Evolutionary conservation across 2,888 invertebrate genomes (phyloP).

Genomic region (Mythimna pallens): DNA sequence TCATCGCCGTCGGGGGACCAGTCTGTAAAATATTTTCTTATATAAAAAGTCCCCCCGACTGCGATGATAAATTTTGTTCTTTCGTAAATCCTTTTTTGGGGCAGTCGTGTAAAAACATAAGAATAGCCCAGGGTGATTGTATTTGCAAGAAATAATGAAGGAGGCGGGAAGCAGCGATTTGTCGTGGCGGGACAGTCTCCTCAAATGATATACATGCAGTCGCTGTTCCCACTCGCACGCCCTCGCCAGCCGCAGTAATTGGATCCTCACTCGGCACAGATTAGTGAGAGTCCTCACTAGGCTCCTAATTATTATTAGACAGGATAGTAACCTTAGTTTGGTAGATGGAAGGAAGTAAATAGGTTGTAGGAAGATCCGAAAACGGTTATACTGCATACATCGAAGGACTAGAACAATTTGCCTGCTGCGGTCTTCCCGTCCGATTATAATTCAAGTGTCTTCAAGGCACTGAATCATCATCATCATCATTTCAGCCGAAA

Average conservation of each 20-base stretch:
- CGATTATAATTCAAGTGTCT: too few species aligned
- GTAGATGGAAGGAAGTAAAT: neutral
- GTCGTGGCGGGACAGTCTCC: conserved; percentile 56
- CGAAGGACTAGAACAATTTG: too few species aligned
- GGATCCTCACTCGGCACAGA: conserved; percentile 34
- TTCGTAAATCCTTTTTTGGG: too few species aligned
- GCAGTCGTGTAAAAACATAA: neutral
- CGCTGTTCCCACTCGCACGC: conserved; percentile 53
- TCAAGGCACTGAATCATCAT: too few species aligned
- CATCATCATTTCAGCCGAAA: too few species aligned
- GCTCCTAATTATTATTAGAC: conserved; percentile 27
- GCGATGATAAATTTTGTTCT: too few species aligned
- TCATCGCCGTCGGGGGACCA: too few species aligned
- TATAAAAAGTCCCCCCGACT: too few species aligned
- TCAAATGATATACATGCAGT: conserved; percentile 50
- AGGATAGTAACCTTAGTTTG: conserved; percentile 2
- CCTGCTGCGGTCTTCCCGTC: too few species aligned
- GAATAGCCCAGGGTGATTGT: conserved; percentile 61
- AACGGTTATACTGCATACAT: neutral
- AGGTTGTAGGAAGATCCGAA: neutral
- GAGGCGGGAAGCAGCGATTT: conserved; percentile 66
- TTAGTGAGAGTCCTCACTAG: conserved; percentile 26
- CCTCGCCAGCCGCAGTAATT: conserved; percentile 40
- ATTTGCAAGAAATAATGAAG: conserved; percentile 60
- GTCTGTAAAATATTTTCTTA: too few species aligned